A percentile compares a stretch with the other conserved stretches of the same genome.
These are phyloP conservation scores for Sarcophaga caerulescens DNA, from an alignment of 2,888 invertebrate species.

Conservation along the genomic window DNA sequence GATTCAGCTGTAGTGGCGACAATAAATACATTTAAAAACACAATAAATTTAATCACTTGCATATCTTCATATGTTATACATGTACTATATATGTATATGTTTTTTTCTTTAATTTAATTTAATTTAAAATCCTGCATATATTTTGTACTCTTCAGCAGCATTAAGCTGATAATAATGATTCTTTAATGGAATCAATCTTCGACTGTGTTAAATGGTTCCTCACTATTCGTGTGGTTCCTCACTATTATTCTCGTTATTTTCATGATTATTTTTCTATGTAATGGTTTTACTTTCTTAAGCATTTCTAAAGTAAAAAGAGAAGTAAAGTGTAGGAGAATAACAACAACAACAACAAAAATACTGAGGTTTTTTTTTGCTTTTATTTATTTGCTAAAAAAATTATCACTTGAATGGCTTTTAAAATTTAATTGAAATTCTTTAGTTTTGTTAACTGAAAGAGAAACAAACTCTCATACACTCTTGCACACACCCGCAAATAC, in stretches of 20 bases:
- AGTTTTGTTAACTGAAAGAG: conserved; percentile 1
- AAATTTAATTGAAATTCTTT: conserved; percentile 61
- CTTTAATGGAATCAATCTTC: not conserved
- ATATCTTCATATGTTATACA: conserved; percentile 2
- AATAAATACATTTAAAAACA: conserved; percentile 8
- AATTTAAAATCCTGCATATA: too few relatives aligned
- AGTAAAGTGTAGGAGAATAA: not conserved
- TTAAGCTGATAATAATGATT: not conserved
- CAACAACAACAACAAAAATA: not conserved
- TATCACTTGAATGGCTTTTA: conserved; percentile 63
- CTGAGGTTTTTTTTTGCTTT: not conserved
- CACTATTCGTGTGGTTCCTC: not conserved
- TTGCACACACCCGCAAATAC: not conserved
- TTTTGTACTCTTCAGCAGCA: too few relatives aligned
- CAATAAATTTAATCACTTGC: conserved; percentile 23
- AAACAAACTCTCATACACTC: conserved; percentile 1
- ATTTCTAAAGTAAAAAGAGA: not conserved
- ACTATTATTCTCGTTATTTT: not conserved
- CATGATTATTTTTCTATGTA: not conserved
- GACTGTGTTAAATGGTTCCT: not conserved
- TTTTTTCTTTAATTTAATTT: too few relatives aligned
- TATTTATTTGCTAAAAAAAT: conserved; percentile 60
- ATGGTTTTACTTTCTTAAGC: conserved; percentile 10
- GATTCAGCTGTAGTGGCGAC: not conserved
- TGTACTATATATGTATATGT: too few relatives aligned